Evolutionary conservation across 2,113 vertebrate species (phyloP), one percentile per base, ranked within the genome.

Genomic region (Dicentrarchus labrax): DNA sequence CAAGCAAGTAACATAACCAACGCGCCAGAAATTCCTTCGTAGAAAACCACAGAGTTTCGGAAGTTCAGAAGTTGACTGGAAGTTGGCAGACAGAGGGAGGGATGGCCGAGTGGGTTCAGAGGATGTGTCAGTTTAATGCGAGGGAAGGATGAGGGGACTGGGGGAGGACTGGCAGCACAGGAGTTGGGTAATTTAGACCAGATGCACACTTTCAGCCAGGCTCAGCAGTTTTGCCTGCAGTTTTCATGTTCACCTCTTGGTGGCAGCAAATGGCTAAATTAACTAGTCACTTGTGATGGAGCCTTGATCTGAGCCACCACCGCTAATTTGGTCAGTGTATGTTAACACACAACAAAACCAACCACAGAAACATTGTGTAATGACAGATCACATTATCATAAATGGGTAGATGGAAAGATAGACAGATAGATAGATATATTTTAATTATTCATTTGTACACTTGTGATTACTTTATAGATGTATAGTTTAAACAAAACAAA

Each of bases 151-250:
- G 80, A 74, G 75, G 85, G 65, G 68, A 70, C 68, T 60, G 70
- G 67, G 82, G 86, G 53, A 76, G 65, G 72, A 45, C 82, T 84
- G 86, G 85, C 88, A 95, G 96, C 93, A 85, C 90, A 90, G 91
- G 91, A 92, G 87, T 76, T 88, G 50, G 76, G 90, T 97, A 98
- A 97, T 97, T 92, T 76, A 93, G 96, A 97, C 96, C 97, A 97
- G 95, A 96, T 96, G 94, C 78, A 84, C 60, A 80, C 39, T 62
- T 82, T 19, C 21, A 83, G 39, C 51, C 11, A 38, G 13, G 59
- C 65, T 78, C 72, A 78, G 68, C 54, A 68, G 39, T 54, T 88
- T 53, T 64, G 12, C 39, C 17, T 82, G 89, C 78, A 72, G 68
- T 85, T 80, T 3, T 64, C 9, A 24, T 24, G 3, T 64, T 50